Evolutionary conservation across 2,888 invertebrate genomes (phyloP).

Genomic region (Drosophila atripex): DNA sequence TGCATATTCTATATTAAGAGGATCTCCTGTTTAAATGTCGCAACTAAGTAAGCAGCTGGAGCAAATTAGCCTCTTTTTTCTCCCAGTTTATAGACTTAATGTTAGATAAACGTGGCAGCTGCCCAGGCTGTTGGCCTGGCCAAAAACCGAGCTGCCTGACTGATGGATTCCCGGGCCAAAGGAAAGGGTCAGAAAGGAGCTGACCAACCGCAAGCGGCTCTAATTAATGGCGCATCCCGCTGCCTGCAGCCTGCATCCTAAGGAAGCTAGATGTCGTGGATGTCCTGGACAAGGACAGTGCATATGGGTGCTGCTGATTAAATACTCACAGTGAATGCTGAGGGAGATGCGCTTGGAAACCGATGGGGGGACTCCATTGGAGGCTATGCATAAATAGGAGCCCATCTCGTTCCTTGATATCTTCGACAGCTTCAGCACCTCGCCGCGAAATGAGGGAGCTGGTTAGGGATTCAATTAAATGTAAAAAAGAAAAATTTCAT

Average conservation of each 20-base stretch:
- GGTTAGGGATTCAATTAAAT: constrained; percentile 46
- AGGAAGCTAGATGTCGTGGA: background rate
- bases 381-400: constrained; percentile 94
- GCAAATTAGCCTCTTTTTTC: background rate
- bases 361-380: constrained; percentile 94
- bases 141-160: constrained; percentile 50
- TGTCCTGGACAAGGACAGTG: background rate
- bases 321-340: constrained; percentile 94
- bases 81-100: constrained; percentile 47
- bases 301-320: constrained; percentile 3
- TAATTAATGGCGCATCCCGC: constrained; percentile 67
- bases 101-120: constrained; percentile 70
- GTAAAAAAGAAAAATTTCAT: background rate
- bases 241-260: background rate
- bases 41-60: too few species aligned
- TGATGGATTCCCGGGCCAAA: constrained; percentile 46
- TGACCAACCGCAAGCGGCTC: constrained; percentile 65
- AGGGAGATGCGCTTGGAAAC: constrained; percentile 95
- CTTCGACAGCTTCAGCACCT: constrained; percentile 90
- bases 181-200: constrained; percentile 31
- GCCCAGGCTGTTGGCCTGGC: constrained; percentile 12
- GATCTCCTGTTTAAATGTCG: too few species aligned
- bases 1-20: too few species aligned
- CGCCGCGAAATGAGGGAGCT: constrained; percentile 90
- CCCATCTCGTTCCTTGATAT: constrained; percentile 95